Evolutionary conservation across 2,888 invertebrate species (phyloP).

Genomic region (Diaprepes abbreviatus): DNA sequence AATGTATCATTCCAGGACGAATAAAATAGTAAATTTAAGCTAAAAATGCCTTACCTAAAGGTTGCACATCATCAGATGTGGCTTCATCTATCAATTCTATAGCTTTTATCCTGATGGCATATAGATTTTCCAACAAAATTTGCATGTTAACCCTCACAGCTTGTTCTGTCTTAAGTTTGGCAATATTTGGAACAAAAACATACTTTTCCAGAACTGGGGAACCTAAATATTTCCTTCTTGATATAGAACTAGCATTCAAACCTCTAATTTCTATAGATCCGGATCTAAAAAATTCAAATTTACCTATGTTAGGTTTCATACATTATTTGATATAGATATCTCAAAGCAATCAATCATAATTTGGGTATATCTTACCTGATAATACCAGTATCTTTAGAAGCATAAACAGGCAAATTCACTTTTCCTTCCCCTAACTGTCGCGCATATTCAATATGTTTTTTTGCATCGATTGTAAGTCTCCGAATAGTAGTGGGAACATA

Average conservation of each 20-base stretch:
- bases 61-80: slow-evolving; percentile 21
- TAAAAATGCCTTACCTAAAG: slow-evolving; percentile 28
- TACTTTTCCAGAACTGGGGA: slow-evolving; percentile 84
- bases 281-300: too few species aligned
- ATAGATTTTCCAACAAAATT: slow-evolving; percentile 79
- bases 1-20: too few species aligned
- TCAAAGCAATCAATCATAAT: not conserved
- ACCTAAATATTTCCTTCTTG: slow-evolving; percentile 76
- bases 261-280: slow-evolving; percentile 87
- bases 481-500: slow-evolving; percentile 46
- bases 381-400: slow-evolving; percentile 65
- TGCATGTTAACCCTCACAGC: slow-evolving; percentile 77
- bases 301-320: too few species aligned
- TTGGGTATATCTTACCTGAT: slow-evolving; percentile 39
- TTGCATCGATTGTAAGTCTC: slow-evolving; percentile 67
- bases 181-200: slow-evolving; percentile 76
- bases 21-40: too few species aligned
- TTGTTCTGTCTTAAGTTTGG: slow-evolving; percentile 52
- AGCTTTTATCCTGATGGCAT: slow-evolving; percentile 69
- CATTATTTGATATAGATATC: too few species aligned
- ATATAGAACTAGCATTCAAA: slow-evolving; percentile 81
- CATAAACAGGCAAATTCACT: slow-evolving; percentile 60
- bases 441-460: slow-evolving; percentile 55
- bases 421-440: slow-evolving; percentile 27
- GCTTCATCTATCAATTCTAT: slow-evolving; percentile 51